Evolutionary conservation across 2,113 vertebrate genomes (phyloP).

Genomic region (Lagopus muta): DNA sequence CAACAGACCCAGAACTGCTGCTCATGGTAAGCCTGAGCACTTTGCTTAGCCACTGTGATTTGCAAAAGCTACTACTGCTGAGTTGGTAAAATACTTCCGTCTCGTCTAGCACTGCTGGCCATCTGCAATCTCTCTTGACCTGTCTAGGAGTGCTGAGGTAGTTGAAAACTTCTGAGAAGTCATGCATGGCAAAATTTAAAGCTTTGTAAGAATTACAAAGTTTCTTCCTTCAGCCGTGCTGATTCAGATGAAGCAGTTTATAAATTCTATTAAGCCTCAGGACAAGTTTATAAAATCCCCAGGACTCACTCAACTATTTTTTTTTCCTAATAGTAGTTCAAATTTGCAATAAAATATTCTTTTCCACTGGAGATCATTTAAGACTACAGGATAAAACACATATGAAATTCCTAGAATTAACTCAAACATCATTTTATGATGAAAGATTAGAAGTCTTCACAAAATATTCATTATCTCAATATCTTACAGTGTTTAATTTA

Average conservation of each 20-base stretch:
- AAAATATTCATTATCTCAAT: neutral
- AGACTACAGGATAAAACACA: neutral
- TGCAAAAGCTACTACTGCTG: neutral
- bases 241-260: neutral
- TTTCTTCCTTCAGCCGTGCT: neutral
- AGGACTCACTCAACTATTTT: neutral
- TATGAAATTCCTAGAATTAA: neutral
- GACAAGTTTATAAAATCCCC: neutral
- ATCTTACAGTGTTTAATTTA: neutral
- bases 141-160: neutral
- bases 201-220: neutral
- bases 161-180: neutral
- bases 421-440: neutral
- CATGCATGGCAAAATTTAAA: neutral
- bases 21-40: neutral
- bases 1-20: neutral
- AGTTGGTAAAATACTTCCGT: constrained; percentile 11
- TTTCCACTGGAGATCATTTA: neutral
- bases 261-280: neutral
- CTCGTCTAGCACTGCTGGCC: neutral
- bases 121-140: neutral
- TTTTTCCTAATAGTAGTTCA: neutral
- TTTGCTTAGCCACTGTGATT: neutral
- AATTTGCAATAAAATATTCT: neutral
- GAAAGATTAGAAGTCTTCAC: neutral